These are phyloP conservation scores for Buathra laborator DNA, from an alignment of 2,888 invertebrate species.

Conservation along the genomic window DNA sequence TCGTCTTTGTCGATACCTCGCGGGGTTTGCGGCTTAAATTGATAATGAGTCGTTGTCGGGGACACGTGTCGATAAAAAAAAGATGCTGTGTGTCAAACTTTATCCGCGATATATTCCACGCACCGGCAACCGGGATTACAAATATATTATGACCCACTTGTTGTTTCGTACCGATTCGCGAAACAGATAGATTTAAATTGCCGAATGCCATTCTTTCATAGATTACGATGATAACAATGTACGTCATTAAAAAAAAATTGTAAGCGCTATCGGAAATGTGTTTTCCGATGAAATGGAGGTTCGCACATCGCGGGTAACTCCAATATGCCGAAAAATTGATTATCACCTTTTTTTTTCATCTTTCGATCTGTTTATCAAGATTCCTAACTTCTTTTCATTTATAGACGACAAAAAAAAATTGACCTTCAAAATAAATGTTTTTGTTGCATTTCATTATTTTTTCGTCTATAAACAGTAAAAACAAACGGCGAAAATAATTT, in stretches of 20 bases:
- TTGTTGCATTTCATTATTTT: too few species aligned
- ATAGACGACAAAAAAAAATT: too few species aligned
- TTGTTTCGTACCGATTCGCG: background rate
- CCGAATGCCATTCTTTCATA: background rate
- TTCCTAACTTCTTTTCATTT: too few species aligned
- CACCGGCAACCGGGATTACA: slow-evolving; percentile 21
- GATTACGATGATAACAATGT: background rate
- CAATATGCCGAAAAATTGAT: too few species aligned
- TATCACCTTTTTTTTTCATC: too few species aligned
- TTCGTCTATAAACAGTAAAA: too few species aligned
- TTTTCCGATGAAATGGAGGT: too few species aligned
- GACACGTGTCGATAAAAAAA: slow-evolving; percentile 24
- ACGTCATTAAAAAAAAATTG: background rate
- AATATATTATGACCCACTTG: background rate
- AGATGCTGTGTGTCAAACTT: background rate
- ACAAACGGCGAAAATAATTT: too few species aligned
- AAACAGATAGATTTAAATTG: background rate
- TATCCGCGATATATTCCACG: background rate
- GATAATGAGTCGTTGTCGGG: slow-evolving; percentile 8
- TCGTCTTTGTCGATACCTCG: slow-evolving; percentile 2
- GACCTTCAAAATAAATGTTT: too few species aligned
- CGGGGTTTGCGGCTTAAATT: background rate
- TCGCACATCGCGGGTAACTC: too few species aligned
- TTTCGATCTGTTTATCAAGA: too few species aligned
- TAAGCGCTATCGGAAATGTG: too few species aligned